Evolutionary conservation across 2,797 vertebrate species (phyloP).

Genomic region (Crocodylus rhombifer): DNA sequence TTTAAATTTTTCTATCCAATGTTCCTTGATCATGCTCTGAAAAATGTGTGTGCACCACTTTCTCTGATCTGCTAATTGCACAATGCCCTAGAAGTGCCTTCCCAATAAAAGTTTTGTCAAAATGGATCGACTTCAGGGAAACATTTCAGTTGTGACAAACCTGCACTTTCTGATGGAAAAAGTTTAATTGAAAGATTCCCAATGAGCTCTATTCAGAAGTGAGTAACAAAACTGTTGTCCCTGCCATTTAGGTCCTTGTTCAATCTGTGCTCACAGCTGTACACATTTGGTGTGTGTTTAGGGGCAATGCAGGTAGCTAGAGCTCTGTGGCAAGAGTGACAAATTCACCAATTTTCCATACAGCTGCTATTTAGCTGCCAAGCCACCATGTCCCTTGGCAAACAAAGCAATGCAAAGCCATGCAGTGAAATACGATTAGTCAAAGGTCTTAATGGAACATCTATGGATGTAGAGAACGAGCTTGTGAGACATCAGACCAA

Average conservation of each 20-base stretch:
- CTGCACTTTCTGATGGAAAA: not conserved
- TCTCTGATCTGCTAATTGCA: too few relatives aligned
- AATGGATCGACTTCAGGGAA: not conserved
- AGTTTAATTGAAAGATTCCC: not conserved
- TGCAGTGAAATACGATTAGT: not conserved
- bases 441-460: not conserved
- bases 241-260: not conserved
- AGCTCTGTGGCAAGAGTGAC: not conserved
- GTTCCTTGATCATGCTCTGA: not conserved
- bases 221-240: too few relatives aligned
- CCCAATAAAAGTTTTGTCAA: not conserved
- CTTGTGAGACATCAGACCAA: not conserved
- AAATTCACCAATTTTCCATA: not conserved
- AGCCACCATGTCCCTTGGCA: not conserved
- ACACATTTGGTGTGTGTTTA: not conserved
- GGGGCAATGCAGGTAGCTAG: fast-evolving
- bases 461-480: slow-evolving; percentile 18
- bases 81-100: not conserved
- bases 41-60: too few relatives aligned
- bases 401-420: not conserved
- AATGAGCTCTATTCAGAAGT: not conserved
- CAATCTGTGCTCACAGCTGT: not conserved
- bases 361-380: not conserved
- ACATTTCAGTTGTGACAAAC: not conserved
- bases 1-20: not conserved